Percentiles rank a stretch among this genome's conserved stretches.
These are phyloP conservation scores for Calidris pygmaea DNA, from an alignment of 2,113 vertebrate genomes.

Conservation along the genomic window DNA sequence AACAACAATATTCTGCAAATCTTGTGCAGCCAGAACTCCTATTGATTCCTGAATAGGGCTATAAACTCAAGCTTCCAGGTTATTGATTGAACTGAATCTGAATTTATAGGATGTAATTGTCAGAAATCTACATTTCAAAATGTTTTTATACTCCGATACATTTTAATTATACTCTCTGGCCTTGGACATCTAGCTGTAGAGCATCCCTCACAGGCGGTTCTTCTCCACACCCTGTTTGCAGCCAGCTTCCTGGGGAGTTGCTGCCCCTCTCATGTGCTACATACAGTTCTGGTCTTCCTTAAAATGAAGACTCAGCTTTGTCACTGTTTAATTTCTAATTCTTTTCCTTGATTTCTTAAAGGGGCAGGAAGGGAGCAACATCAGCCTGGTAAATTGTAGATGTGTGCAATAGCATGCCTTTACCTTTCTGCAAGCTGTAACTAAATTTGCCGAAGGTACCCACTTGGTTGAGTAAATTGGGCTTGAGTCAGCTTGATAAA, in stretches of 20 bases:
- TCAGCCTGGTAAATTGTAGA: background rate
- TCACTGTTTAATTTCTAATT: background rate
- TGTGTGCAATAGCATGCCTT: background rate
- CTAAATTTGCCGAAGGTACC: background rate
- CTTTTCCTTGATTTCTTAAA: background rate
- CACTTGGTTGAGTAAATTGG: background rate
- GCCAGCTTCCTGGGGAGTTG: background rate
- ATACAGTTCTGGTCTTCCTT: background rate
- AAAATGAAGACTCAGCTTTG: background rate
- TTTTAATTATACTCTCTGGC: background rate
- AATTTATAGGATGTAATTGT: background rate
- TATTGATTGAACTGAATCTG: background rate
- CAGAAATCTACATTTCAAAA: background rate
- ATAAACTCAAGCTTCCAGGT: background rate
- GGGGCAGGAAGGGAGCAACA: background rate
- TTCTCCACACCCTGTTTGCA: background rate
- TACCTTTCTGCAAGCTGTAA: background rate
- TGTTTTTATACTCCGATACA: background rate
- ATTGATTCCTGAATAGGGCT: background rate
- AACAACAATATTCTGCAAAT: background rate
- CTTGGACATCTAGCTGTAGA: background rate
- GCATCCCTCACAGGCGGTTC: background rate
- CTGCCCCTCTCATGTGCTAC: background rate
- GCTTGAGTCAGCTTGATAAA: background rate
- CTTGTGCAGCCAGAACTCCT: background rate